Conservation (phyloP, 2,113 vertebrate genomes). For the Rutilus rutilus region DNA sequence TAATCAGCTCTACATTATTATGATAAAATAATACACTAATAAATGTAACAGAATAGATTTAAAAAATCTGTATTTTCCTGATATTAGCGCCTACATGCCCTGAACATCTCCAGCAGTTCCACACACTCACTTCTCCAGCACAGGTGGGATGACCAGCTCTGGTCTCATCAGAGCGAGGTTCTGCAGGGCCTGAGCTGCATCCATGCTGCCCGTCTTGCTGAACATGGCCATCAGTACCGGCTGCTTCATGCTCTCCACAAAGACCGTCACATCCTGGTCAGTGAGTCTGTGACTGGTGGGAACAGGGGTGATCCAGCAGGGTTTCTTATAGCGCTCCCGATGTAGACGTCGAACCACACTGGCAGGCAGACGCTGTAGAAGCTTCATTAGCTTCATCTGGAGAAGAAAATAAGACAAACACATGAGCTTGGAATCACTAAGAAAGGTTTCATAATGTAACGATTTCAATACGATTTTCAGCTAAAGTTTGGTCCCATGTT, state of each 20-base stretch:
- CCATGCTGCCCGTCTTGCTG: slow-evolving; percentile 97
- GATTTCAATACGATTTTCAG: not conserved
- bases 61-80: not conserved
- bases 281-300: slow-evolving; percentile 92
- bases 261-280: slow-evolving; percentile 92
- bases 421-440: too few species aligned
- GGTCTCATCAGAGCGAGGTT: slow-evolving; percentile 97
- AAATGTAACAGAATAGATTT: not conserved
- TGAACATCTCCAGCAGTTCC: not conserved
- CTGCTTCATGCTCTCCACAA: slow-evolving; percentile 95
- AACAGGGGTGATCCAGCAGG: slow-evolving; percentile 90
- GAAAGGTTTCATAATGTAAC: too few species aligned
- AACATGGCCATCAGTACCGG: slow-evolving; percentile 98
- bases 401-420: not conserved
- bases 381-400: slow-evolving; percentile 98
- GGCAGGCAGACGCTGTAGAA: slow-evolving; percentile 92
- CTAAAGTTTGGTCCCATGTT: not conserved
- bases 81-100: not conserved
- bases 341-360: slow-evolving; percentile 91
- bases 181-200: slow-evolving; percentile 96
- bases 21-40: not conserved
- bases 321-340: slow-evolving; percentile 92
- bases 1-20: not conserved
- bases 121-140: slow-evolving; percentile 90
- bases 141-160: slow-evolving; percentile 95